Evolutionary conservation across 2,888 invertebrate species (phyloP), one percentile per base, ranked within the genome.

Genomic region (Tenthredo notha): DNA sequence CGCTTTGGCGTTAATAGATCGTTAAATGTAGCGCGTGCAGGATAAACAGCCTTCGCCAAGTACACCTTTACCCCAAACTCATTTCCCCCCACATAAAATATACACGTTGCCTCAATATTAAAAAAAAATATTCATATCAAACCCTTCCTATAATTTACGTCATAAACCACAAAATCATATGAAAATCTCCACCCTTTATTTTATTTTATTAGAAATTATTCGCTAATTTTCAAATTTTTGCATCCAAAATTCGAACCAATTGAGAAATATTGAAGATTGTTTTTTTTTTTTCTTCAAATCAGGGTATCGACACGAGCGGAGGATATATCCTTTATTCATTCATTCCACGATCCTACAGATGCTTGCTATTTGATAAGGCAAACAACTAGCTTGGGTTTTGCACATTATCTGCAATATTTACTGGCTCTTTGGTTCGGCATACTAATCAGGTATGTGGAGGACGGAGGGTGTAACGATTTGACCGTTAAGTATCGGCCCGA

Each of bases 401-500:
- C 83, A 47, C 67, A 83, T 67, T 83, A 83, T 83, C 83, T 83
- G 29, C 67, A 70, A 83, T 83, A 83, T 83, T 83, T 83, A 83
- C 83, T 47, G 83, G 83, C 43, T 50, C 25, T 21, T 83, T 50
- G 29, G 83, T n/a, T 58, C 21, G 29, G 83, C 61, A 83, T 83
- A 83, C 40, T 70, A 67, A 83, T 67, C 70, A 65, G 83, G 29
- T 29, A 86, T 74, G 37, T 18, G 67, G 85, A 84, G 77, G 47
- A 43, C 25, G 87, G 74, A 61, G 84, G 88, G 86, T 86, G 89
- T 88, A 78, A 85, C 90, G 89, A 89, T 91, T 89, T 88, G 91
- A 90, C 90, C 89, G 88, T 70, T 88, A 87, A 89, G 90, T 89
- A 91, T 90, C 88, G 89, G 86, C 86, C 88, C 89, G 86, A 90